Base-by-base conservation (phyloP, 1,140 invertebrate species). In the Gryon sp. region DNA sequence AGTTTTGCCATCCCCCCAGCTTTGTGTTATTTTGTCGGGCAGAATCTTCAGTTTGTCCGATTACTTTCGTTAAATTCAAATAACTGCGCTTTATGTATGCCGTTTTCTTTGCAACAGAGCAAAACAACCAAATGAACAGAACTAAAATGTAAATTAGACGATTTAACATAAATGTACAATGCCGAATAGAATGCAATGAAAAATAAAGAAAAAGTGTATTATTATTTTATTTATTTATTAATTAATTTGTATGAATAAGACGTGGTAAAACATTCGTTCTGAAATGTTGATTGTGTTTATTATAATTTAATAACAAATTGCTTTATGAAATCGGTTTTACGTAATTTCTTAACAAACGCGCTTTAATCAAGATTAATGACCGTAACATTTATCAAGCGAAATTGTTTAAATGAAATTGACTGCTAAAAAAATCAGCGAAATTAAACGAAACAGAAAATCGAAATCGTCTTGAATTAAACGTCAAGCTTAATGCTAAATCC, bases 321-420 rank as follows among this genome's bases (percentile, higher is more conserved):
- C 50, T 38, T 6, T 19, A 18, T n/a, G 20, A 40, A 53, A 53
- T 53, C 34, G 32, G 32, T 16, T 2, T 6, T 16, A 16, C 3
- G 12, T 24, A 41, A 26, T 55, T 55, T 40, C 22, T 55, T 28
- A 55, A 43, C 24, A 32, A 45, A 57, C 38, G 38, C 11, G 5
- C 16, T 43, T 28, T 45, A 32, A 57, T 43, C 38, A 43, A 57
- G 38, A 57, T 57, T 43, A 57, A 57, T 26, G 24, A 9, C 4
- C 2, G 2, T 4, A 28, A 11, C n/a, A 32, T 43, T 43, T 30
- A 43, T 43, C 15, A 32, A 30, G 15, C 9, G 15, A 34, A 59
- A 59, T 45, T 36, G 28, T 59, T 41, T 34, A 11, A 32, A 11
- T 19, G 34, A 45, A 22, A 22, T 30, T 34, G 19, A 22, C 11